Conservation (phyloP, 2,113 vertebrate species). For the Sturnus vulgaris region DNA sequence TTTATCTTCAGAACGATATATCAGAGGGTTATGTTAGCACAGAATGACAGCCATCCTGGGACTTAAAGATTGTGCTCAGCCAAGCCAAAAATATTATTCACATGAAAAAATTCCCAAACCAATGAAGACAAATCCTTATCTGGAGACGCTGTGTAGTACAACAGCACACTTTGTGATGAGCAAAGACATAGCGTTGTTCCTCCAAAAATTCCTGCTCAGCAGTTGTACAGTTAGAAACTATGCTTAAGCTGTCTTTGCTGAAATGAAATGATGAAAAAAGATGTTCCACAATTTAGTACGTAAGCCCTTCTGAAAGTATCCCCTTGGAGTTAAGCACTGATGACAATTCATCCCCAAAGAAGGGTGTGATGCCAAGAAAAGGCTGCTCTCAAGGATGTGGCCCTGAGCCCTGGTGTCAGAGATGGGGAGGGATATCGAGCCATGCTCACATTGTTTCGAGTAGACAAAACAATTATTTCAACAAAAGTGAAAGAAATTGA, state of each 20-base stretch:
- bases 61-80: not conserved
- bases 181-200: not conserved
- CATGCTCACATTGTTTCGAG: not conserved
- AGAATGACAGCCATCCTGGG: not conserved
- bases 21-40: not conserved
- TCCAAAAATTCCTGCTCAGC: not conserved
- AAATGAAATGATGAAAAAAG: not conserved
- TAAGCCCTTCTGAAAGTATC: not conserved
- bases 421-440: not conserved
- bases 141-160: not conserved
- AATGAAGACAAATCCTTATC: not conserved
- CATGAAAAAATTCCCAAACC: not conserved
- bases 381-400: not conserved
- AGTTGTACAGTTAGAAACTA: not conserved
- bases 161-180: not conserved
- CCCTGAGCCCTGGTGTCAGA: not conserved
- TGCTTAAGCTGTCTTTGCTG: not conserved
- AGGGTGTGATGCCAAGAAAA: not conserved
- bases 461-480: not conserved
- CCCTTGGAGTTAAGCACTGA: accelerated
- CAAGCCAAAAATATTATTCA: not conserved
- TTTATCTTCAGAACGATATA: not conserved
- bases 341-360: not conserved
- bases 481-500: not conserved
- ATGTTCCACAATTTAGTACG: not conserved